Base-by-base conservation (phyloP, 2,113 vertebrate genomes). In the Bufo gargarizans region DNA sequence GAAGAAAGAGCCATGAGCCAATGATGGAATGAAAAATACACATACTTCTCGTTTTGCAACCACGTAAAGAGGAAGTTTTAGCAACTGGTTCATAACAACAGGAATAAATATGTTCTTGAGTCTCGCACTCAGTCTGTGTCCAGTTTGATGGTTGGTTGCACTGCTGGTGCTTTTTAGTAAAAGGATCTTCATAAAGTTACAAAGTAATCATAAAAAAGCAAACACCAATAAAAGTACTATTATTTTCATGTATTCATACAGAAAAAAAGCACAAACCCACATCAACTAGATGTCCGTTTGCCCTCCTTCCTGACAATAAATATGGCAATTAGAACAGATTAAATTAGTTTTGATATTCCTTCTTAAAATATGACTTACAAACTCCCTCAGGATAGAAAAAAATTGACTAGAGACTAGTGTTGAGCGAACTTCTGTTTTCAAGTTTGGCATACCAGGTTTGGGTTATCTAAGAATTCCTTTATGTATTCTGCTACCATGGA, bases 41-140 rank as follows among this genome's bases (percentile, higher is more conserved):
- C 14, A 33, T 63, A 86, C 85, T 86, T 86, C 85, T 79, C 12
- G 49, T 78, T 86, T 86, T 45, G 67, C 4, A 55, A 43, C 56
- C n/a, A 56, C 5, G 58, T 17, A 79, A 86, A 86, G 76, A 79
- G 85, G 85, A 86, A 86, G 85, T 67, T 6, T 67, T 86, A n/a
- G 13, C 7, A 53, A 86, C 77, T 11, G 20, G 9, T 59, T 77
- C 67, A 71, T 33, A 45, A 63, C 17, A 33, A 17, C 8, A 10
- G 9, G 8, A 8, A 58, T 17, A 59, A 7, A 12, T 33, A 81
- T 47, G 22, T 11, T 5, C 9, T 79, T 11, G 12, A 33, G n/a
- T 72, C 63, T 56, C n/a, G 19, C 16, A 17, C 4, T 69, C 12
- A 53, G 19, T n/a, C 59, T 43, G 2, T 82, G 19, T 12, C 12